Evolutionary conservation across 2,888 invertebrate genomes (phyloP).

Genomic region (Fissipunctia ypsillon): DNA sequence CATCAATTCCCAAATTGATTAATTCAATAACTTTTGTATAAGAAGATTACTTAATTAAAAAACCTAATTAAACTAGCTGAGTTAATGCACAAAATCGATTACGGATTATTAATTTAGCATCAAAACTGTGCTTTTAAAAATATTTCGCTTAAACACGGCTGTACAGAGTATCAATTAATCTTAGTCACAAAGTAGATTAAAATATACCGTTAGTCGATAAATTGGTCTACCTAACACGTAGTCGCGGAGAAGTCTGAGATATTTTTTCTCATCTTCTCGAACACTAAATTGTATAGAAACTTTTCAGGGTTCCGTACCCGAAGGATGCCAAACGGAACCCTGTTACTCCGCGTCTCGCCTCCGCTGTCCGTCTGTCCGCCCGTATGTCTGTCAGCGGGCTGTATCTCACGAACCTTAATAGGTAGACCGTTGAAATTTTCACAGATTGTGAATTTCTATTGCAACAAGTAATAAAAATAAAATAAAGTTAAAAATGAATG

Average conservation of each 20-base stretch:
- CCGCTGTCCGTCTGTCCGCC: too few relatives aligned
- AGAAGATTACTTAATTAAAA: constrained; percentile 52
- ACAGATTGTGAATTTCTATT: too few relatives aligned
- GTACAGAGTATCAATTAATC: constrained; percentile 69
- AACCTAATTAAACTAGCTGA: constrained; percentile 56
- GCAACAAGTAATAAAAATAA: too few relatives aligned
- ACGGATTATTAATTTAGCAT: constrained; percentile 51
- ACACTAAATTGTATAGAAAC: constrained; percentile 18
- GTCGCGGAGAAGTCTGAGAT: neutral
- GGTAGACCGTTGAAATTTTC: too few relatives aligned
- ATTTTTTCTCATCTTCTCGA: constrained; percentile 36
- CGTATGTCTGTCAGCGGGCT: too few relatives aligned
- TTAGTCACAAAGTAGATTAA: constrained; percentile 70
- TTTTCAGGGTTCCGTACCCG: too few relatives aligned
- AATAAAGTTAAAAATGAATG: too few relatives aligned
- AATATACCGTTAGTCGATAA: constrained; percentile 66
- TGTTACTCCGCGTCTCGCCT: too few relatives aligned
- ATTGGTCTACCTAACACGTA: constrained; percentile 43
- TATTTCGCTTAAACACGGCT: constrained; percentile 41
- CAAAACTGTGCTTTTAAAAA: constrained; percentile 55
- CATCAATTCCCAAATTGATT: constrained; percentile 48
- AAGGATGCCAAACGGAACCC: too few relatives aligned
- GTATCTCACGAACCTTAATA: too few relatives aligned
- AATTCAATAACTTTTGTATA: constrained; percentile 33
- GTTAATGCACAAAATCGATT: constrained; percentile 44